Percentiles rank a stretch among this genome's conserved stretches.
Conservation (phyloP, 2,113 vertebrate genomes). For the Tetrao urogallus region DNA sequence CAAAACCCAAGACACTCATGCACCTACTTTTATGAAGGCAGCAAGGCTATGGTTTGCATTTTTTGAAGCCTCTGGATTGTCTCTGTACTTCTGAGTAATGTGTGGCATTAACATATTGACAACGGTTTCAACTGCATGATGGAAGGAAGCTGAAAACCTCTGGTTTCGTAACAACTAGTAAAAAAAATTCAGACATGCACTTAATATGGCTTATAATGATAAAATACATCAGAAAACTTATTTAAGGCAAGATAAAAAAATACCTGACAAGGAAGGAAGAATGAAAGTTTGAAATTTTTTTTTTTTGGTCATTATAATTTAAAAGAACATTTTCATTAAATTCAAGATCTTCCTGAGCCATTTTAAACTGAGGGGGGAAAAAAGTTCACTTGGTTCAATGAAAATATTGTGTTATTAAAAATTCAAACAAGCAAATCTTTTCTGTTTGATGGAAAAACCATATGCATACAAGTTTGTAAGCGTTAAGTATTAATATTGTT, state of each 20-base stretch:
- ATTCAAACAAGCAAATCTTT: background rate
- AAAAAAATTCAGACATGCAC: background rate
- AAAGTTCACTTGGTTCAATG: background rate
- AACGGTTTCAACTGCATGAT: slow-evolving; percentile 94
- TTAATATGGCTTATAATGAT: background rate
- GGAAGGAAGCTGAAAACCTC: slow-evolving; percentile 94
- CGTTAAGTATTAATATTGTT: background rate
- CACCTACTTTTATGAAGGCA: slow-evolving; percentile 92
- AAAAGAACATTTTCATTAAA: background rate
- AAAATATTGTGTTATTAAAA: background rate
- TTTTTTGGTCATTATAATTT: background rate
- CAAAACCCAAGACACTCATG: background rate
- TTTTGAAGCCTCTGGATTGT: slow-evolving; percentile 94
- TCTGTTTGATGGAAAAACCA: background rate
- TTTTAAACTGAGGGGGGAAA: background rate
- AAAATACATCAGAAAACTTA: background rate
- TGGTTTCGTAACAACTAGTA: slow-evolving; percentile 92
- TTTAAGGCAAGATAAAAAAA: background rate
- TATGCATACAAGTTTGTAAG: background rate
- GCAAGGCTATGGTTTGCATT: slow-evolving; percentile 98
- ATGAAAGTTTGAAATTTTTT: background rate
- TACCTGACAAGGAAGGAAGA: background rate
- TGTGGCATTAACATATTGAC: slow-evolving; percentile 98
- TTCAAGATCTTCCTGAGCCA: background rate
- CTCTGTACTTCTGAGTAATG: slow-evolving; percentile 97